A percentile compares a stretch with the other conserved stretches of the same genome.
phyloP scores from a whole-genome alignment of 2,888 invertebrate genomes.

The Elegia similella region DNA sequence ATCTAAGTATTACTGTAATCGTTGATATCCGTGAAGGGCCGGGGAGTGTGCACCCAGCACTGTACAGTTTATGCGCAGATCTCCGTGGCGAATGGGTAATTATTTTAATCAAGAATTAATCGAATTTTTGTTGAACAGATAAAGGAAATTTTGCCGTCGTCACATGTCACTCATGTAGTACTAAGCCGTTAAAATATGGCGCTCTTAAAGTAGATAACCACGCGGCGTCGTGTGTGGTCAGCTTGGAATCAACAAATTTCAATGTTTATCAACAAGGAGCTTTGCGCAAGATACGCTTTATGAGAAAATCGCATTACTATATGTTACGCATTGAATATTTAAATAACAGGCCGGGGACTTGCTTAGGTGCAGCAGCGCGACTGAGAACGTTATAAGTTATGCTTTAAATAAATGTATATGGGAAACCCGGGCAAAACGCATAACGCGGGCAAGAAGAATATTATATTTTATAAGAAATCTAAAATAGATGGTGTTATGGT shows the following conservation, averaged over 20 bases:
- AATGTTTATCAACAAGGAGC: slow-evolving; percentile 69
- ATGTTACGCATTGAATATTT: not conserved
- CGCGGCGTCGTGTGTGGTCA: slow-evolving; percentile 66
- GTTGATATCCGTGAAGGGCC: slow-evolving; percentile 19
- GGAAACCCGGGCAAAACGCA: too few relatives aligned
- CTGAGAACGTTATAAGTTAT: too few relatives aligned
- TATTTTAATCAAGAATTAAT: slow-evolving; percentile 66
- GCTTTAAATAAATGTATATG: too few relatives aligned
- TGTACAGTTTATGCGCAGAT: slow-evolving; percentile 28
- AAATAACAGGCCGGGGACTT: not conserved
- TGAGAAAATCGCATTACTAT: slow-evolving; percentile 15
- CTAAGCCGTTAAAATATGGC: slow-evolving; percentile 58
- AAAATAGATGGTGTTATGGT: too few relatives aligned
- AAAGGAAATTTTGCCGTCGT: slow-evolving; percentile 46
- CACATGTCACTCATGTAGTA: slow-evolving; percentile 50
- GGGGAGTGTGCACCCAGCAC: slow-evolving; percentile 1
- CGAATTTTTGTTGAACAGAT: slow-evolving; percentile 48
- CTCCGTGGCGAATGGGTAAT: slow-evolving; percentile 58
- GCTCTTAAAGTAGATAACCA: slow-evolving; percentile 44
- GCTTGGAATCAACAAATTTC: slow-evolving; percentile 53
- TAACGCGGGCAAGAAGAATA: too few relatives aligned
- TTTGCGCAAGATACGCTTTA: slow-evolving; percentile 47
- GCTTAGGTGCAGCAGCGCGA: not conserved
- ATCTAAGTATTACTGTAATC: slow-evolving; percentile 15
- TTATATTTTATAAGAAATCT: too few relatives aligned